phyloP scores from a whole-genome alignment of 2,888 invertebrate genomes.

The Spodoptera littoralis region DNA sequence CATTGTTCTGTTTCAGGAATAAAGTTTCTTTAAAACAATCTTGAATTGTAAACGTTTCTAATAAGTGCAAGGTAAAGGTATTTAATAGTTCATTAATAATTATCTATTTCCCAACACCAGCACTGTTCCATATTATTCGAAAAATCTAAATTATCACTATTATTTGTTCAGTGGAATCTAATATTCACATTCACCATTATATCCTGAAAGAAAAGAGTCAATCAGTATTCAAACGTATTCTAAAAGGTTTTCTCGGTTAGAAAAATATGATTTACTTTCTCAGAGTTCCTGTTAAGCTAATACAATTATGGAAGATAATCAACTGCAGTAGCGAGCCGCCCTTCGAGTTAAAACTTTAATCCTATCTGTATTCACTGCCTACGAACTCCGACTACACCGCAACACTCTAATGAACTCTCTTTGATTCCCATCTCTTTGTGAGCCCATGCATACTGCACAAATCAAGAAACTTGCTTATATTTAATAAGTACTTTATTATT shows the following conservation, averaged over 20 bases:
- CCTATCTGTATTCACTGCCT: constrained; percentile 62
- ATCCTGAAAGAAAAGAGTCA: not conserved
- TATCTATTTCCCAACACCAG: too few species aligned
- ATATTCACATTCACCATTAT: not conserved
- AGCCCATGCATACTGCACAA: constrained; percentile 25
- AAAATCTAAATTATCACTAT: too few species aligned
- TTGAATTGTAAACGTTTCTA: too few species aligned
- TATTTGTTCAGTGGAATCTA: too few species aligned
- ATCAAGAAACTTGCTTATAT: constrained; percentile 13
- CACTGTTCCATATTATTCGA: too few species aligned
- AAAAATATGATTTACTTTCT: constrained; percentile 18
- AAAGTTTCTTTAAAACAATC: too few species aligned
- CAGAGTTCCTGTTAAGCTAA: constrained; percentile 39
- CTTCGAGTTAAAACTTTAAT: constrained; percentile 64
- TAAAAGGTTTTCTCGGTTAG: constrained; percentile 3
- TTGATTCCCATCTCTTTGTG: constrained; percentile 65
- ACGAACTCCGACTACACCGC: constrained; percentile 56
- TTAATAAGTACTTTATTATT: constrained; percentile 23
- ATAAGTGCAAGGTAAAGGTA: too few species aligned
- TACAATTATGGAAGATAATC: constrained; percentile 53
- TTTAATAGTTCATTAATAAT: too few species aligned
- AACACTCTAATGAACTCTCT: constrained; percentile 67
- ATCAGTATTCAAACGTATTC: not conserved
- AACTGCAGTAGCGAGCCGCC: constrained; percentile 34
- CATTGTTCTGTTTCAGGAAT: constrained; percentile 6